Evolutionary conservation across 2,113 vertebrate species (phyloP), one percentile per base, ranked within the genome.

Genomic region (Poicephalus meyeri): DNA sequence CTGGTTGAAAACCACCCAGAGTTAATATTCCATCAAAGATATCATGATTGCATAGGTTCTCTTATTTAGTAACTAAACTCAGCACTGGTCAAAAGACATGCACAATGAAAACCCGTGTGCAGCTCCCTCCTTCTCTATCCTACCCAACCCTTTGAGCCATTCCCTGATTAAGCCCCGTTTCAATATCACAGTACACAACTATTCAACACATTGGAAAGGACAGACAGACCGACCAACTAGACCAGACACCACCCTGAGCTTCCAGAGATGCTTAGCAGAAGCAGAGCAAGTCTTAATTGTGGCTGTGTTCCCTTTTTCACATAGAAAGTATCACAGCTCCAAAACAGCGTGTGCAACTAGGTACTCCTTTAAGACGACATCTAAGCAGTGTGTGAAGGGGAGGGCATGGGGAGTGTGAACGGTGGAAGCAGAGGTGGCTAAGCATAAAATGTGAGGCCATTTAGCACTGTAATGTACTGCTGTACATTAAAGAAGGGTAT

Each of bases 21-120:
- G 63, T 42, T 88, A 80, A 46, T 52, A 73, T 60, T 52, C 80
- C 31, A 66, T 18, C 31, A 93, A 97, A 96, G 85, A 77, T 88
- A 94, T 97, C 97, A 97, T 98, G 98, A 98, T 97, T 98, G 97
- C 88, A 81, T 86, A 95, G 97, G 96, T 92, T 91, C 80, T 89
- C 79, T 78, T 95, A 91, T 29, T 93, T 84, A 95, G 87, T 94
- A 97, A 97, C 68, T 37, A 55, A 91, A 93, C 49, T 92, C 37
- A 92, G 55, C 81, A 63, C 68, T 91, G 89, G 49, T 94, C 53
- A 86, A 73, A 89, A 72, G 80, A 89, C 97, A 97, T 97, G 98
- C 97, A 92, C n/a, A 72, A 60, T 25, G 58, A 86, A 88, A 70
- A 86, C 37, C 44, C 2, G 3, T 89, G 73, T 73, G 88, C 72